These are phyloP conservation scores for Allophyes oxyacanthae DNA, from an alignment of 2,888 invertebrate species.

Conservation along the genomic window DNA sequence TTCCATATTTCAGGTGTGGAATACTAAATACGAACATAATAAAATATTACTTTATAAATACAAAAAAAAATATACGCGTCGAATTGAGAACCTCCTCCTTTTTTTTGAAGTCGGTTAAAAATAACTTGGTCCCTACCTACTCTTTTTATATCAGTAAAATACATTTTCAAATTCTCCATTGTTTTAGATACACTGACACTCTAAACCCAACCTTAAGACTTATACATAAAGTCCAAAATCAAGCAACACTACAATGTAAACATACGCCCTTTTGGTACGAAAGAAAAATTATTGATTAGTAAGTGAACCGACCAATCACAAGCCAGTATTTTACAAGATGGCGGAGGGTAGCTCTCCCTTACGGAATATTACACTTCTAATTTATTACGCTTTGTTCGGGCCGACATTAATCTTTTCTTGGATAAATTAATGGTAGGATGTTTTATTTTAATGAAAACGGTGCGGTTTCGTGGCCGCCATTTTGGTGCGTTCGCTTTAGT, in stretches of 20 bases:
- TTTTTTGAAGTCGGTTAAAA: no score
- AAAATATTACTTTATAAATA: no score
- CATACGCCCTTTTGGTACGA: constrained; percentile 54
- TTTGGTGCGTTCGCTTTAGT: constrained; percentile 61
- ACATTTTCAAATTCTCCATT: constrained; percentile 26
- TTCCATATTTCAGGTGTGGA: no score
- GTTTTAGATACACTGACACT: constrained; percentile 14
- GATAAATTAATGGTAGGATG: constrained; percentile 85
- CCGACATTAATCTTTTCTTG: constrained; percentile 87
- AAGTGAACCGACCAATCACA: constrained; percentile 78
- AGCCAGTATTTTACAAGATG: constrained; percentile 73
- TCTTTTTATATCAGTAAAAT: constrained; percentile 5
- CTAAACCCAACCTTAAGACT: neutral
- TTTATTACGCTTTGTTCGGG: constrained; percentile 86
- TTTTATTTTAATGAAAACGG: constrained; percentile 87
- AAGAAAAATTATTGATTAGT: constrained; percentile 79
- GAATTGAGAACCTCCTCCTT: no score
- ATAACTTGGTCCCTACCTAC: neutral
- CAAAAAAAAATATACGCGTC: no score
- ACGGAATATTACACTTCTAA: constrained; percentile 81
- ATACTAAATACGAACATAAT: no score
- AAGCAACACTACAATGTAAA: neutral
- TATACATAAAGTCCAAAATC: neutral
- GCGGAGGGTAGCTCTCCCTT: constrained; percentile 81
- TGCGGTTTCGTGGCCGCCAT: constrained; percentile 69